These are phyloP conservation scores for Drosophila tripunctata DNA, from an alignment of 2,888 invertebrate species.

Conservation along the genomic window DNA sequence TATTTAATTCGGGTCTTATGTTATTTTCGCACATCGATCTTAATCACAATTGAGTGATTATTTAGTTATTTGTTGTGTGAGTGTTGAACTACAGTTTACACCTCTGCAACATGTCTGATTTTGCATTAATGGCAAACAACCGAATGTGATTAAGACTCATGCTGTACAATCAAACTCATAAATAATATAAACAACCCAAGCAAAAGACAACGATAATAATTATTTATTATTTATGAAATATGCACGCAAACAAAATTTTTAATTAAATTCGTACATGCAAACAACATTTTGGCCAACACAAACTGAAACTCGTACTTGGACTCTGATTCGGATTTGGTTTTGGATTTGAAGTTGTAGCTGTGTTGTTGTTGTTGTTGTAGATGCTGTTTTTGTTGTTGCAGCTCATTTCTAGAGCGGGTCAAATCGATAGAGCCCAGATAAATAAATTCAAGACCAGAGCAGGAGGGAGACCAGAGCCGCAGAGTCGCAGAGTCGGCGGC, in stretches of 20 bases:
- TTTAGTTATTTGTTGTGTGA: conserved; percentile 1
- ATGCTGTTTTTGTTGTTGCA: too few species aligned
- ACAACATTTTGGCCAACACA: conserved; percentile 24
- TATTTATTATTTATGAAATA: conserved; percentile 77
- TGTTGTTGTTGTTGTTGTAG: conserved; percentile 12
- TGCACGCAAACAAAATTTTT: conserved; percentile 75
- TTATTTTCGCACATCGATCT: conserved; percentile 28
- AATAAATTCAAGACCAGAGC: conserved; percentile 57
- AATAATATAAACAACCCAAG: conserved; percentile 66
- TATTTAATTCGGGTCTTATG: too few species aligned
- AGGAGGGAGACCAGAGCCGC: conserved; percentile 36
- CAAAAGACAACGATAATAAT: conserved; percentile 64
- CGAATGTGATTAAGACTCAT: conserved; percentile 63
- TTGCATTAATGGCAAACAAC: conserved; percentile 45
- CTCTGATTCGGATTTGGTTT: conserved; percentile 1
- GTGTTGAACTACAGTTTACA: conserved; percentile 15
- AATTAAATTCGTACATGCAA: conserved; percentile 79
- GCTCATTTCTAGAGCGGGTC: conserved; percentile 60
- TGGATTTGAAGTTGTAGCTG: neutral
- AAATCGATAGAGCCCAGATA: conserved; percentile 67
- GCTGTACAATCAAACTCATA: conserved; percentile 56
- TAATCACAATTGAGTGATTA: conserved; percentile 2
- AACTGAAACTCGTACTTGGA: conserved; percentile 14
- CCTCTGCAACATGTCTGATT: conserved; percentile 5
- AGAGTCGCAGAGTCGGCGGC: conserved; percentile 35